Percentiles rank a stretch among this genome's conserved stretches.
These are phyloP conservation scores for Aepyceros melampus DNA, from an alignment of 2,113 vertebrate genomes.

Conservation along the genomic window DNA sequence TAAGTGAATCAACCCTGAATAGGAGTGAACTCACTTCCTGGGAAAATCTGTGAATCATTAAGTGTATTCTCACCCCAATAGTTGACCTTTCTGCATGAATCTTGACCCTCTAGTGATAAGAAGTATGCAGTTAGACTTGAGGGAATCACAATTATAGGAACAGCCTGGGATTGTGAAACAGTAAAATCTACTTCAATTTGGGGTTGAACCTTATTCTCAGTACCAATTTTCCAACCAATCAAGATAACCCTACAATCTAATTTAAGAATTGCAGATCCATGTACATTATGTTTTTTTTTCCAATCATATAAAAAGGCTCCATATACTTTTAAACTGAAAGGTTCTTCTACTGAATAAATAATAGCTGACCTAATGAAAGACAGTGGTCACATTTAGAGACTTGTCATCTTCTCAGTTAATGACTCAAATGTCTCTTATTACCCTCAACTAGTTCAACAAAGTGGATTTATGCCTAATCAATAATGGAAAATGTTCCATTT, in stretches of 20 bases:
- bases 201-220: not conserved
- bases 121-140: not conserved
- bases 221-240: slow-evolving; percentile 21
- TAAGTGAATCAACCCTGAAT: slow-evolving; percentile 54
- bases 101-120: not conserved
- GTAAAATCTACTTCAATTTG: not conserved
- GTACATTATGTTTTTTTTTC: not conserved
- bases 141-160: not conserved
- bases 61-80: not conserved
- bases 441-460: slow-evolving; percentile 85
- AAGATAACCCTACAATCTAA: slow-evolving; percentile 2
- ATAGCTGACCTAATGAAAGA: slow-evolving; percentile 71
- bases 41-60: not conserved
- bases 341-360: slow-evolving; percentile 78
- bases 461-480: slow-evolving; percentile 89
- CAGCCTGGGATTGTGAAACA: not conserved
- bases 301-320: not conserved
- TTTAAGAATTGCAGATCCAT: not conserved
- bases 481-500: slow-evolving; percentile 95
- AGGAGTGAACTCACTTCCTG: not conserved
- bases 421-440: slow-evolving; percentile 88
- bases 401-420: slow-evolving; percentile 78
- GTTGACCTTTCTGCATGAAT: not conserved
- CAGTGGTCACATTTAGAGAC: slow-evolving; percentile 73
- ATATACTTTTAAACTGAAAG: slow-evolving; percentile 44